These are phyloP conservation scores for Aporophyla nigra DNA, from an alignment of 2,888 invertebrate species.

Conservation along the genomic window DNA sequence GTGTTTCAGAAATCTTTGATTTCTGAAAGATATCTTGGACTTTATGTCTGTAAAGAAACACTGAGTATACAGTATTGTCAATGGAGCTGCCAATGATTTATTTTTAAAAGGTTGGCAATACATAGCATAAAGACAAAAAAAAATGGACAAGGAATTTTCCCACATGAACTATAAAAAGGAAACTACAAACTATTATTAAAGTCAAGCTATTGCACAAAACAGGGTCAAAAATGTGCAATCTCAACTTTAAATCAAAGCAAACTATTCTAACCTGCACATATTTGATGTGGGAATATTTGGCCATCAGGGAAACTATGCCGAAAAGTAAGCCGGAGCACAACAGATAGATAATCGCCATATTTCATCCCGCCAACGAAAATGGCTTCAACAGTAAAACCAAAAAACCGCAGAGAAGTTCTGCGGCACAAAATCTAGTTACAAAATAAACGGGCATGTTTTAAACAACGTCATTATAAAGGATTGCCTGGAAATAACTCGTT, in stretches of 20 bases:
- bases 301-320: conserved; percentile 16
- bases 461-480: conserved; percentile 35
- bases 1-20: no score
- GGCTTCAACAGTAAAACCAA: conserved; percentile 29
- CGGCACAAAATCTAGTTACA: conserved; percentile 25
- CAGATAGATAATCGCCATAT: conserved; percentile 36
- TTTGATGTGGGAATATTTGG: conserved; percentile 18
- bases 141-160: no score
- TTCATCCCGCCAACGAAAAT: conserved; percentile 26
- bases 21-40: neutral
- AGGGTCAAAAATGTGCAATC: neutral
- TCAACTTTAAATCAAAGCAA: neutral
- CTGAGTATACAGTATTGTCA: neutral
- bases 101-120: neutral
- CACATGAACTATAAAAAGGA: neutral
- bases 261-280: conserved; percentile 11
- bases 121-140: no score
- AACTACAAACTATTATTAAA: neutral
- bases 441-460: conserved; percentile 40
- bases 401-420: conserved; percentile 43
- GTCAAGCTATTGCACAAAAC: neutral
- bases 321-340: conserved; percentile 24
- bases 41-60: neutral
- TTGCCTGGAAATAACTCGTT: conserved; percentile 45
- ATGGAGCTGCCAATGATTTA: no score